A percentile compares a stretch with the other conserved stretches of the same genome.
These are phyloP conservation scores for Rhinogobio ventralis DNA, from an alignment of 2,797 vertebrate genomes.

Conservation along the genomic window DNA sequence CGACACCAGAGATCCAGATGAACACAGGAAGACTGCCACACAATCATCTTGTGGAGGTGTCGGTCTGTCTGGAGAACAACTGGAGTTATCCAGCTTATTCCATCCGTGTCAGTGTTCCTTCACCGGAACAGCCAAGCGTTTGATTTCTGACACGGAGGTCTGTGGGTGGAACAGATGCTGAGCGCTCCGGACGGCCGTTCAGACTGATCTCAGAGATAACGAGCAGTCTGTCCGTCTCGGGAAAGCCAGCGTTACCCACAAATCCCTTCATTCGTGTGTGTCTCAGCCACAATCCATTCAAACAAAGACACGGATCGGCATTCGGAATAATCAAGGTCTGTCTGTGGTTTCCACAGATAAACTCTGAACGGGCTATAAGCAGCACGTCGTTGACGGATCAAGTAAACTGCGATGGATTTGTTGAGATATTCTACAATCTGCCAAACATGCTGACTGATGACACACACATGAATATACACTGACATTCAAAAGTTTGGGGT, in stretches of 20 bases:
- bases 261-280: not conserved
- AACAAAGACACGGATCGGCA: not conserved
- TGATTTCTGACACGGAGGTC: not conserved
- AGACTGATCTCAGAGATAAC: slow-evolving; percentile 17
- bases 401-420: slow-evolving; percentile 9
- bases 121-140: not conserved
- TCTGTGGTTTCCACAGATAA: not conserved
- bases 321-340: not conserved
- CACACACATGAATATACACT: not conserved
- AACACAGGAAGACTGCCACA: not conserved
- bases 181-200: not conserved
- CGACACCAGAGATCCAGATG: not conserved
- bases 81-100: not conserved
- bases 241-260: not conserved
- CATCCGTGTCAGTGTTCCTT: not conserved
- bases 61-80: not conserved
- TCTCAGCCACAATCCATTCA: not conserved
- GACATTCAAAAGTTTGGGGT: not conserved
- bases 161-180: not conserved
- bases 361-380: not conserved
- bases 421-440: not conserved
- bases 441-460: slow-evolving; percentile 4
- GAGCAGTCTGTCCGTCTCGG: not conserved
- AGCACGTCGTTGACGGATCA: not conserved
- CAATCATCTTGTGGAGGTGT: not conserved